Evolutionary conservation across 2,888 invertebrate species (phyloP).

Genomic region (Drosophila phalerata): DNA sequence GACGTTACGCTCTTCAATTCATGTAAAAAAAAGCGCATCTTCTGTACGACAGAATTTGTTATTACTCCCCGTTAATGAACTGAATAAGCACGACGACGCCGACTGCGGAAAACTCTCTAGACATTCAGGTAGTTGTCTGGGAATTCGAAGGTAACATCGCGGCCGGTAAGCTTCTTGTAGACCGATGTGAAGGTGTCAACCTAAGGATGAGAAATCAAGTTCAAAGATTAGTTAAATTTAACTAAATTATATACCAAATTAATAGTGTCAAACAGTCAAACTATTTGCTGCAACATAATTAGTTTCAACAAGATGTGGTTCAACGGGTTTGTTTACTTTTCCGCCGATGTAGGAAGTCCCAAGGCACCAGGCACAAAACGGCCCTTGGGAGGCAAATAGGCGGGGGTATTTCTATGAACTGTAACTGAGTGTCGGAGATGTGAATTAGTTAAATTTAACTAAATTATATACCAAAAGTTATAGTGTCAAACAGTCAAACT

Average conservation of each 20-base stretch:
- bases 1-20: slow-evolving; percentile 69
- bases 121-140: slow-evolving; percentile 97
- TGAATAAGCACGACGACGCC: slow-evolving; percentile 46
- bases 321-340: slow-evolving; percentile 56
- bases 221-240: slow-evolving; percentile 22
- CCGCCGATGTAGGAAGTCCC: slow-evolving; percentile 83
- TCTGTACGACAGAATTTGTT: slow-evolving; percentile 80
- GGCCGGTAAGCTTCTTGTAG: slow-evolving; percentile 99
- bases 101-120: slow-evolving; percentile 68
- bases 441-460: no score
- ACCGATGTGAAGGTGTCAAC: slow-evolving; percentile 99
- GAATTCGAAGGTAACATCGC: slow-evolving; percentile 99
- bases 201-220: slow-evolving; percentile 87
- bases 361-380: slow-evolving; percentile 60
- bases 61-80: slow-evolving; percentile 53
- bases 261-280: slow-evolving; percentile 43
- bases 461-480: no score
- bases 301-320: slow-evolving; percentile 28
- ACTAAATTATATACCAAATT: not conserved
- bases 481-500: no score
- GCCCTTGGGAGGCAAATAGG: slow-evolving; percentile 81
- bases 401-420: slow-evolving; percentile 49
- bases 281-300: slow-evolving; percentile 31
- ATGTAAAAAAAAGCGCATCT: slow-evolving; percentile 62
- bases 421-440: slow-evolving; percentile 9